A percentile compares a stretch with the other conserved stretches of the same genome.
These are phyloP conservation scores for Helicoverpa assulta DNA, from an alignment of 2,888 invertebrate species.

Conservation along the genomic window DNA sequence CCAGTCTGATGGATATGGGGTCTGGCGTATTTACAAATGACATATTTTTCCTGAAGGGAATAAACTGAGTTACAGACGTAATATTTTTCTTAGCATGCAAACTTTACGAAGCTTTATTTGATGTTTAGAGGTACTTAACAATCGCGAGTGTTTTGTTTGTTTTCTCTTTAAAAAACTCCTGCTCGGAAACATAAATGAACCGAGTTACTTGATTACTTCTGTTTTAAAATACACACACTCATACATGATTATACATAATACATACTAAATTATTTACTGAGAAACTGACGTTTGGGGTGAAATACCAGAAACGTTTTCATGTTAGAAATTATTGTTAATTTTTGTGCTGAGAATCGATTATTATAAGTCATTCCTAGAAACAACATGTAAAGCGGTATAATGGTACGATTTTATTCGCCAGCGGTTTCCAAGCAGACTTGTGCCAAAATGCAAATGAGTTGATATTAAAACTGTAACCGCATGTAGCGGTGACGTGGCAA, in stretches of 20 bases:
- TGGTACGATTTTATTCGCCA: conserved; percentile 41
- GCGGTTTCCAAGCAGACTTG: conserved; percentile 26
- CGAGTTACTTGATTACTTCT: too few relatives aligned
- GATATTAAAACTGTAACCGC: conserved; percentile 39
- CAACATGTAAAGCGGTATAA: conserved; percentile 18
- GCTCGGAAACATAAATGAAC: too few relatives aligned
- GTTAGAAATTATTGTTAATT: conserved; percentile 8
- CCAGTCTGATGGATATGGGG: conserved; percentile 18
- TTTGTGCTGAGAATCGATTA: conserved; percentile 7
- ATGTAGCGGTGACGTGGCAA: conserved; percentile 4
- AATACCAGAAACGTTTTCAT: not conserved
- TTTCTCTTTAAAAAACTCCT: not conserved
- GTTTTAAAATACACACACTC: too few relatives aligned
- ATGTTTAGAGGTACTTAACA: not conserved
- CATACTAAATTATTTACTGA: not conserved
- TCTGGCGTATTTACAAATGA: conserved; percentile 14
- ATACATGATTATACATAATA: too few relatives aligned
- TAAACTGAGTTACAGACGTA: conserved; percentile 17
- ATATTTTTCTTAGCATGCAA: conserved; percentile 2
- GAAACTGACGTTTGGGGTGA: not conserved
- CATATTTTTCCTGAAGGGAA: conserved; percentile 8
- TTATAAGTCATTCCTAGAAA: conserved; percentile 27
- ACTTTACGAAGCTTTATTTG: not conserved
- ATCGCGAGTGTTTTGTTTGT: not conserved
- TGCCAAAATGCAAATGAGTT: conserved; percentile 51